Conservation (phyloP, 2,888 invertebrate species). For the Drosophila koepferae region DNA sequence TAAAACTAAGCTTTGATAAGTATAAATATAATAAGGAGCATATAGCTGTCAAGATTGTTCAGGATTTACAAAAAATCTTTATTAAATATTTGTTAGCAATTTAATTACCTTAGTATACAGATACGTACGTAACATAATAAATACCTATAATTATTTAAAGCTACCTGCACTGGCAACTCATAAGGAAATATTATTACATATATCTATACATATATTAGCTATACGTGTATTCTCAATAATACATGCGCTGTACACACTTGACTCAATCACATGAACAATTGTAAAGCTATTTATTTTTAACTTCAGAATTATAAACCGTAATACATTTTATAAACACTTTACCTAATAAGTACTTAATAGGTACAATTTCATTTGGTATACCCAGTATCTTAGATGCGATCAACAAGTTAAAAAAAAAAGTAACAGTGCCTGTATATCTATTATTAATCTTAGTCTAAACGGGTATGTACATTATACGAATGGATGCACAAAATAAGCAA, state of each 20-base stretch:
- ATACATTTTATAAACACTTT: neutral
- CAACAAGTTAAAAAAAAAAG: neutral
- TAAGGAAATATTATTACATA: neutral
- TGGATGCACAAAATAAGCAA: neutral
- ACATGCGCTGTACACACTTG: neutral
- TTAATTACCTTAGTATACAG: slow-evolving; percentile 11
- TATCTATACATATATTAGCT: slow-evolving; percentile 23
- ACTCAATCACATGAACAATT: slow-evolving; percentile 3
- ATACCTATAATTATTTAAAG: slow-evolving; percentile 23
- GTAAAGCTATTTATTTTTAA: slow-evolving; percentile 9
- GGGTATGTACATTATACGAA: slow-evolving; percentile 7
- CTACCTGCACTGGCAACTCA: neutral
- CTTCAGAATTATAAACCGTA: neutral
- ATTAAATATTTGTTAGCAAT: slow-evolving; percentile 31
- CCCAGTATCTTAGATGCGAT: neutral
- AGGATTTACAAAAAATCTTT: slow-evolving; percentile 37
- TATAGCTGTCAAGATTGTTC: neutral
- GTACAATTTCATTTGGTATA: slow-evolving; percentile 6
- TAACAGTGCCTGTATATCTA: neutral
- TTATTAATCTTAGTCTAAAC: neutral
- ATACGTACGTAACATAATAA: slow-evolving; percentile 31
- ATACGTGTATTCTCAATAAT: slow-evolving; percentile 20
- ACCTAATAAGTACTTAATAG: slow-evolving; percentile 11
- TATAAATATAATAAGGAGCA: too few species aligned
- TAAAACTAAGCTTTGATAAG: too few species aligned